Evolutionary conservation across 2,888 invertebrate genomes (phyloP).

Genomic region (Criorhina ranunculi): DNA sequence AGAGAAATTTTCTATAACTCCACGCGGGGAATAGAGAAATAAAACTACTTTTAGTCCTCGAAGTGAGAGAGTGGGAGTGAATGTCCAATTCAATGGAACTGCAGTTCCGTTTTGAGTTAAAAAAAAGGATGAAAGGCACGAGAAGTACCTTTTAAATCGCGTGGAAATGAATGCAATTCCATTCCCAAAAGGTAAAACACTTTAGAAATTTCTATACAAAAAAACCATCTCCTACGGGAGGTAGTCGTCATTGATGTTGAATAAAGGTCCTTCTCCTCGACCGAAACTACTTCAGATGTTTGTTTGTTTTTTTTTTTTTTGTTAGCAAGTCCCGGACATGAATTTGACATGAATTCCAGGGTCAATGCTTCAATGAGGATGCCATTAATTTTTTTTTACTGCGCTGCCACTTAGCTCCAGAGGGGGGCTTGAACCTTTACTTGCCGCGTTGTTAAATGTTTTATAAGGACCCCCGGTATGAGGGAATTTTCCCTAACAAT

Average conservation of each 20-base stretch:
- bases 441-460: constrained; percentile 49
- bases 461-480: constrained; percentile 24
- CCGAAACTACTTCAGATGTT: neutral
- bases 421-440: neutral
- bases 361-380: constrained; percentile 68
- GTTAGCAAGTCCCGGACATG: constrained; percentile 28
- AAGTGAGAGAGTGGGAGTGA: neutral
- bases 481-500: constrained; percentile 48
- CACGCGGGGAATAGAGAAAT: too few relatives aligned
- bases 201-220: constrained; percentile 8
- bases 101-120: constrained; percentile 21
- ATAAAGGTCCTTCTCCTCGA: neutral
- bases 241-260: neutral
- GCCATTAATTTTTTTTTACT: constrained; percentile 53
- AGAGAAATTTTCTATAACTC: constrained; percentile 15
- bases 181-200: neutral
- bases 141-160: neutral
- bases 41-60: neutral
- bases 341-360: constrained; percentile 67
- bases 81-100: constrained; percentile 35
- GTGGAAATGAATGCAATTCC: constrained; percentile 37
- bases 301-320: neutral
- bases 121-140: neutral
- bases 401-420: constrained; percentile 16
- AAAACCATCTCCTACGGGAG: neutral